Evolutionary conservation across 2,888 invertebrate species (phyloP), one percentile per base, ranked within the genome.

Genomic region (Orchesellides sinensis): DNA sequence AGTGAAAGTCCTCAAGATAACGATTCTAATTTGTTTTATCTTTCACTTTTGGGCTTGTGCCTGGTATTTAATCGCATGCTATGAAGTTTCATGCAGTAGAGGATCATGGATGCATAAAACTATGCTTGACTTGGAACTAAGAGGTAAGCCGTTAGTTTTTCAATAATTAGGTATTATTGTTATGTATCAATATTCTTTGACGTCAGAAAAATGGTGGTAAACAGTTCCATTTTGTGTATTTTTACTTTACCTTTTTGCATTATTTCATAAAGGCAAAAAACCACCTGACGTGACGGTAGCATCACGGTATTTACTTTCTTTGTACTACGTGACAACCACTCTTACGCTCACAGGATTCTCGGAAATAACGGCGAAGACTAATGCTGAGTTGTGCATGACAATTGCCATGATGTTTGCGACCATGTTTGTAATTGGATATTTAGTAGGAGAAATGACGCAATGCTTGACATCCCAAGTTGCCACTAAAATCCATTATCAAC

Each of bases 11-110:
- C 17, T 85, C 35, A 87, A 87, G 70, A 80, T 87, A 3, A 83
- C 85, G 6, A 83, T 87, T 32, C 70, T 87, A 0, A 83, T 87
- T n/a, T 86, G 85, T 56, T 87, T 87, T 54, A 85, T 86, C 2
- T 87, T 87, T 35, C 86, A 87, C 52, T 87, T 87, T 59, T 85
- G 86, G 75, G 86, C 87, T 14, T 87, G 87, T 78, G 78, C 83
- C 0, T 87, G 86, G 86, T 87, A 87, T 52, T 59, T 87, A 4
- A 79, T 84, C 14, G 85, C 87, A 14, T 87, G 87, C 49, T 78
- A 81, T 10, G 85, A 83, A 29, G 32, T 40, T 5, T 6, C 14
- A 8, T 86, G 85, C 27, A 63, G 63, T 10, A 65, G 25, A 14
- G 74, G 81, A 0, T 83, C 84, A 1, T 86, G 85, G 85, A 83